Conservation (phyloP, 2,888 invertebrate species). For the Exocentrus adspersus region DNA sequence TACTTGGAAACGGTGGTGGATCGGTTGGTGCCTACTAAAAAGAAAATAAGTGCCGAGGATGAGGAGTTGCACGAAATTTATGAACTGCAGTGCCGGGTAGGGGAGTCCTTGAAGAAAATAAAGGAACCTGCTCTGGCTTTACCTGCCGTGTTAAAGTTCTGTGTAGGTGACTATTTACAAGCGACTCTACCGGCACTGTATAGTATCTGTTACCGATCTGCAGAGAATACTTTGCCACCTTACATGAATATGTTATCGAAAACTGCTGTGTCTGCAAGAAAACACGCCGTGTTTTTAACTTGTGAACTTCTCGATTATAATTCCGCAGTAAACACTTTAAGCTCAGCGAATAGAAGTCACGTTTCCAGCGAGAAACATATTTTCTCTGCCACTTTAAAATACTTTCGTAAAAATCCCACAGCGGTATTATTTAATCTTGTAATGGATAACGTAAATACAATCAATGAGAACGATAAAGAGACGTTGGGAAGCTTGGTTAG, state of each 20-base stretch:
- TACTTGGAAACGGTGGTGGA: conserved; percentile 27
- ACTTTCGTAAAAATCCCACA: conserved; percentile 38
- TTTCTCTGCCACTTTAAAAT: conserved; percentile 35
- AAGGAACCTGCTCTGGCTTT: conserved; percentile 23
- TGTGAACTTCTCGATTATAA: conserved; percentile 31
- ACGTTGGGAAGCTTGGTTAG: conserved; percentile 26
- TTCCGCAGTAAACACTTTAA: conserved; percentile 25
- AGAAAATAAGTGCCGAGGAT: conserved; percentile 31
- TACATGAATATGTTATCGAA: conserved; percentile 32
- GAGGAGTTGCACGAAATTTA: conserved; percentile 29
- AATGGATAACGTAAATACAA: conserved; percentile 24
- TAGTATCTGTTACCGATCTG: conserved; percentile 35
- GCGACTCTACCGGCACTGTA: conserved; percentile 35
- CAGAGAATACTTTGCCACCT: conserved; percentile 31
- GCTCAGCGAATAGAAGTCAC: conserved; percentile 18
- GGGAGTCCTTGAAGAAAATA: conserved; percentile 30
- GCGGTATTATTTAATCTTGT: conserved; percentile 32
- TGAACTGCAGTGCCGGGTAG: conserved; percentile 30
- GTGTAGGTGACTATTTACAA: conserved; percentile 39
- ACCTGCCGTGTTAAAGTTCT: conserved; percentile 35
- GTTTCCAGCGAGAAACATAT: conserved; percentile 35
- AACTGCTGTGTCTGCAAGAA: conserved; percentile 34
- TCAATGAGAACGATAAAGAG: conserved; percentile 36
- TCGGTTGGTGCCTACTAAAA: conserved; percentile 31
- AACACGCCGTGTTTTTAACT: conserved; percentile 38